These are phyloP conservation scores for Guaruba guarouba DNA, from an alignment of 2,113 vertebrate genomes.

Conservation along the genomic window DNA sequence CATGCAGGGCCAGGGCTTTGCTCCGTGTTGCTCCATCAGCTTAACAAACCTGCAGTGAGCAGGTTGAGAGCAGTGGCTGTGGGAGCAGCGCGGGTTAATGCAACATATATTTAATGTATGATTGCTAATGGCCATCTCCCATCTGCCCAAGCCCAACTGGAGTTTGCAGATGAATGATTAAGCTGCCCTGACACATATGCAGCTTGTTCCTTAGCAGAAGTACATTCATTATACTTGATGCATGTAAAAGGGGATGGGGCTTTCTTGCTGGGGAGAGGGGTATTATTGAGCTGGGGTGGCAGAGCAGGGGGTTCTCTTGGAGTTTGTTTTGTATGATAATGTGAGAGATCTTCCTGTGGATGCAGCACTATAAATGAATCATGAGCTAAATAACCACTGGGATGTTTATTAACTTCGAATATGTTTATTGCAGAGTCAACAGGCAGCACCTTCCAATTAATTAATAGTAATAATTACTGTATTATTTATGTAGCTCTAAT, in stretches of 20 bases:
- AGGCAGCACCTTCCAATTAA: conserved; percentile 68
- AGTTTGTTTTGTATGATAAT: background rate
- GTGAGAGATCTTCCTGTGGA: background rate
- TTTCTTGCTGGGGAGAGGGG: background rate
- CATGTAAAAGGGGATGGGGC: background rate
- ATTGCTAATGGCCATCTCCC: conserved; percentile 61
- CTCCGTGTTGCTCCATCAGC: background rate
- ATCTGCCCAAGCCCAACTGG: conserved; percentile 58
- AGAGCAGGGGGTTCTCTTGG: background rate
- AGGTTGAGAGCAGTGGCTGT: background rate
- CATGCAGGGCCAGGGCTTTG: accelerated
- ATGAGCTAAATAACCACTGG: conserved; percentile 52
- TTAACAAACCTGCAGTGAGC: conserved; percentile 11
- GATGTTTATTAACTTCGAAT: conserved; percentile 49
- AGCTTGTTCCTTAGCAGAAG: conserved; percentile 26
- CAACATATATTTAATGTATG: conserved; percentile 73
- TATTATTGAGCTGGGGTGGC: background rate
- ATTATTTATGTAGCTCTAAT: conserved; percentile 50
- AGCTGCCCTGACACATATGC: conserved; percentile 39
- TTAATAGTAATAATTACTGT: conserved; percentile 66
- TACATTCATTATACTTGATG: background rate
- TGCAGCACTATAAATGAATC: conserved; percentile 40
- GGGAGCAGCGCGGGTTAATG: conserved; percentile 42
- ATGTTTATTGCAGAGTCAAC: conserved; percentile 62
- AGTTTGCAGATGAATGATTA: conserved; percentile 60